Evolutionary conservation across 2,888 invertebrate genomes (phyloP).

Genomic region (Polyommatus iphigenia): DNA sequence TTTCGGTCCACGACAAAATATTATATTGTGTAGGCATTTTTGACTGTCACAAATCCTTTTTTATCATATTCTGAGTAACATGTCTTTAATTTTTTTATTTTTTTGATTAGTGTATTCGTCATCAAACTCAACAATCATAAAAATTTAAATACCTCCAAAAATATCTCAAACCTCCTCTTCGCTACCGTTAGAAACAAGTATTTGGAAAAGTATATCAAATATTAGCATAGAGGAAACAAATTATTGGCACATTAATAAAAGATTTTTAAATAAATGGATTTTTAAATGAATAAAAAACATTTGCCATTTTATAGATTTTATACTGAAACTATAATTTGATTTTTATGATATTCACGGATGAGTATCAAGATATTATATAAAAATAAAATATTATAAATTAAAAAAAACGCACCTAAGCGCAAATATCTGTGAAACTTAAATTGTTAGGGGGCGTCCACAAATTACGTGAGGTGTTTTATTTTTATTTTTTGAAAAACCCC

Average conservation of each 20-base stretch:
- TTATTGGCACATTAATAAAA: neutral
- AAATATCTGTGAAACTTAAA: too few relatives aligned
- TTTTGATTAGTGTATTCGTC: neutral
- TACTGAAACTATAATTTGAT: neutral
- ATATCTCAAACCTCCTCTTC: neutral
- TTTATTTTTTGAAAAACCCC: too few relatives aligned
- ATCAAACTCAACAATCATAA: neutral
- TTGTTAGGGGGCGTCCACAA: too few relatives aligned
- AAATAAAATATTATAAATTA: too few relatives aligned
- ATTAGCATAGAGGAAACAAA: neutral
- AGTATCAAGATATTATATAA: neutral
- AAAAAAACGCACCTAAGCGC: too few relatives aligned
- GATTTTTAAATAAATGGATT: neutral
- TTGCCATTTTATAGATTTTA: neutral
- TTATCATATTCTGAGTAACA: neutral
- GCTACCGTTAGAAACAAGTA: slow-evolving; percentile 4
- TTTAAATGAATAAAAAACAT: neutral
- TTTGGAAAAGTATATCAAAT: neutral
- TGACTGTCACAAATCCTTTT: too few relatives aligned
- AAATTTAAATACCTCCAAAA: neutral
- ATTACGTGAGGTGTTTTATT: too few relatives aligned
- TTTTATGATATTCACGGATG: neutral
- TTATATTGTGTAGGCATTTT: too few relatives aligned
- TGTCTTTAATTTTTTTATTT: neutral
- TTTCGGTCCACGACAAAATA: too few relatives aligned